Percentiles rank a stretch among this genome's conserved stretches.
Evolutionary conservation across 1,140 invertebrate species (phyloP).

Genomic region (Drosophila kohkoa): DNA sequence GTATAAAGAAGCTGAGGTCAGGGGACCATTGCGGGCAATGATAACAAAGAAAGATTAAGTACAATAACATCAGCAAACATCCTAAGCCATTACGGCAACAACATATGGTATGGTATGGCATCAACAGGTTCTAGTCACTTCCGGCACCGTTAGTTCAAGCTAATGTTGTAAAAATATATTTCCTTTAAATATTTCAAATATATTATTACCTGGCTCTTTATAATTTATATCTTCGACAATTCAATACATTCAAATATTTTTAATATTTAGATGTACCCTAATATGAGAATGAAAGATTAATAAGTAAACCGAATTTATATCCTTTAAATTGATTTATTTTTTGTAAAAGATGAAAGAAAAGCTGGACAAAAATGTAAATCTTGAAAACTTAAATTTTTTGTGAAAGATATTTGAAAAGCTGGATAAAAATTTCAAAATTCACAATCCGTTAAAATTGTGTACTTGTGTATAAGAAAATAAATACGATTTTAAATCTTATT

Average conservation of each 20-base stretch:
- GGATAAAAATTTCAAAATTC: neutral
- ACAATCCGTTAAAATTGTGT: slow-evolving; percentile 1
- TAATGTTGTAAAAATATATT: neutral
- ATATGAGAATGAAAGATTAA: too few species aligned
- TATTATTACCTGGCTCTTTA: too few species aligned
- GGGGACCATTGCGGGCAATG: slow-evolving; percentile 18
- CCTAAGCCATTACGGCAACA: slow-evolving; percentile 31
- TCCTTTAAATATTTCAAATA: too few species aligned
- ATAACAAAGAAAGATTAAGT: slow-evolving; percentile 56
- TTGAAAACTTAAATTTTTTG: neutral
- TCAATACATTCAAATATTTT: too few species aligned
- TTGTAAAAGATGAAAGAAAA: neutral
- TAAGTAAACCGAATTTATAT: too few species aligned
- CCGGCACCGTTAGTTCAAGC: neutral
- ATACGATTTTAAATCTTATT: slow-evolving; percentile 48
- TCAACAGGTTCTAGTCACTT: slow-evolving; percentile 16
- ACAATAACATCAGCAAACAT: slow-evolving; percentile 50
- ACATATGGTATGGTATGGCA: neutral
- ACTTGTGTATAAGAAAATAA: slow-evolving; percentile 17
- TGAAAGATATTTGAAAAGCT: slow-evolving; percentile 18
- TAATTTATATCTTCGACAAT: too few species aligned
- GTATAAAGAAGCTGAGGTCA: slow-evolving; percentile 11
- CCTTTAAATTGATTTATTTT: too few species aligned
- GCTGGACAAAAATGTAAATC: neutral
- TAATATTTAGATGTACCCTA: too few species aligned